Evolutionary conservation across 2,888 invertebrate species (phyloP).

Genomic region (Noctuana brunneofusca): DNA sequence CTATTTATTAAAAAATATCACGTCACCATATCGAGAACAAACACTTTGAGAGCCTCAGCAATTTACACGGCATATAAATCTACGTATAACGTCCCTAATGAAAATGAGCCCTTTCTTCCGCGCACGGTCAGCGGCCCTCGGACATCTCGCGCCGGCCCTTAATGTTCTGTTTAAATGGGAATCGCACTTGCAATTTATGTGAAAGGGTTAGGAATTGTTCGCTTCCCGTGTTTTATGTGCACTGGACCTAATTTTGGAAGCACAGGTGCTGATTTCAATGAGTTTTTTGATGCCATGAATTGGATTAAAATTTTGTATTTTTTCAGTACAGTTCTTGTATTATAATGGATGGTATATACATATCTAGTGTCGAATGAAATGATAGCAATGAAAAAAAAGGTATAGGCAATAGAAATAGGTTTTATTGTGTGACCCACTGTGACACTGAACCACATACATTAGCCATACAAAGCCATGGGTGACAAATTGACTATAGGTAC

Average conservation of each 20-base stretch:
- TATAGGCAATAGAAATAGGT: too few relatives aligned
- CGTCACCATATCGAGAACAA: background rate
- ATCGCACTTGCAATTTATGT: conserved; percentile 78
- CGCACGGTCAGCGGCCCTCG: conserved; percentile 62
- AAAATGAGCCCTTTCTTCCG: conserved; percentile 80
- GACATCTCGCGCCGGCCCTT: conserved; percentile 58
- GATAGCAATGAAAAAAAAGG: too few relatives aligned
- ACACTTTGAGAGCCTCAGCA: conserved; percentile 56
- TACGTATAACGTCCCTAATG: conserved; percentile 72
- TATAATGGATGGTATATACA: too few relatives aligned
- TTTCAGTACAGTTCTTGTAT: too few relatives aligned
- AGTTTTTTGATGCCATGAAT: conserved; percentile 21
- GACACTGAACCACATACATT: too few relatives aligned
- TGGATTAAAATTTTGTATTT: background rate
- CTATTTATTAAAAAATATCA: too few relatives aligned
- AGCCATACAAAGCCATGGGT: too few relatives aligned
- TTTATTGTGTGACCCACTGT: too few relatives aligned
- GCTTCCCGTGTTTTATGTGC: conserved; percentile 62
- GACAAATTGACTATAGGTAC: too few relatives aligned
- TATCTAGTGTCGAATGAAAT: too few relatives aligned
- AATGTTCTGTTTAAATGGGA: conserved; percentile 74
- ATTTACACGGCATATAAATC: conserved; percentile 64
- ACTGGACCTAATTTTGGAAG: conserved; percentile 59
- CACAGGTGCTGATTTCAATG: conserved; percentile 40
- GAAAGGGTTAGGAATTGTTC: conserved; percentile 69